Base-by-base conservation (phyloP, 2,888 invertebrate species). In the Drosophila koepferae region DNA sequence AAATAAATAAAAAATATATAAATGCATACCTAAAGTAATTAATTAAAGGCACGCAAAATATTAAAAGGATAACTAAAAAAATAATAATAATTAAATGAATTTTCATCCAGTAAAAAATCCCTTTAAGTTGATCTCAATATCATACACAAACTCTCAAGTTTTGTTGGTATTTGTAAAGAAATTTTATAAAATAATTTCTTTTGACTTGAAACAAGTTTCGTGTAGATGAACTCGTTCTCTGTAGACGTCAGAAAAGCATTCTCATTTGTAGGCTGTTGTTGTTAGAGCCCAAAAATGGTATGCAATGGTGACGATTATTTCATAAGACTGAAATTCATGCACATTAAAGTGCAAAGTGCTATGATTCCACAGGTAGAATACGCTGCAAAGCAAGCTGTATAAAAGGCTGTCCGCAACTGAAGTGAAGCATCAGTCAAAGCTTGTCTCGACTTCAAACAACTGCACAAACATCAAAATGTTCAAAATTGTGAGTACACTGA, bases 371-470 rank as follows among this genome's bases (percentile, higher is more conserved):
- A 48, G 28, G 23, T 16, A 28, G 16, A 8, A 28, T 48, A 48
- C 16, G 49, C 18, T 34, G 49, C 18, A 6, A 18, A 59, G 28
- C 18, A 58, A 44, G 9, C 2, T 14, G 43, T 38, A 63, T 63
- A 85, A 75, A 82, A 88, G 70, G 31, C 69, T 16, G 10, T 2
- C 4, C 16, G n/a, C 16, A 20, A 3, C 18, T 16, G 38, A 14
- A 66, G 48, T 43, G 28, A 49, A 67, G 55, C 64, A 84, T 82
- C 90, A 89, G 90, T 81, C 71, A 84, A 67, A 75, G 67, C 67
- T 80, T 68, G 84, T 77, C 72, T 34, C 38, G 34, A 28, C 69
- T 65, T 49, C 60, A 66, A 58, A 58, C 55, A 60, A 62, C 77
- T 75, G 62, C 77, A 64, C 54, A 48, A 43, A 31, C 28, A 20